Percentiles rank a stretch among this genome's conserved stretches.
These are phyloP conservation scores for Peromyscus californicus DNA, from an alignment of 2,113 vertebrate genomes.

Conservation along the genomic window DNA sequence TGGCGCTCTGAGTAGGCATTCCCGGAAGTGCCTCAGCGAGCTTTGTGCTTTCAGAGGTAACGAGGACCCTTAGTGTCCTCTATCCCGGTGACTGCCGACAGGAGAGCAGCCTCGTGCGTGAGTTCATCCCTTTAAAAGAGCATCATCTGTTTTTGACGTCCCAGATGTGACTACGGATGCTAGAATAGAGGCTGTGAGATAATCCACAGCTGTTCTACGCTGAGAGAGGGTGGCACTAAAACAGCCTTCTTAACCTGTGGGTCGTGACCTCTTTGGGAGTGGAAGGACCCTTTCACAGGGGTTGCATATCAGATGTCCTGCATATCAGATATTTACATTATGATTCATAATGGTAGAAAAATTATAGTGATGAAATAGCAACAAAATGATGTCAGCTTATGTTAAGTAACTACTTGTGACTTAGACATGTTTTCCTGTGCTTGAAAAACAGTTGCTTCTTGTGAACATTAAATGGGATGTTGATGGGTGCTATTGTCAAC, in stretches of 20 bases:
- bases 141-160: slow-evolving; percentile 1
- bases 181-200: background rate
- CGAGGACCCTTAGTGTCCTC: background rate
- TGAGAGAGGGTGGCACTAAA: background rate
- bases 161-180: background rate
- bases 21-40: background rate
- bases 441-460: background rate
- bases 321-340: background rate
- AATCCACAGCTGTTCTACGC: background rate
- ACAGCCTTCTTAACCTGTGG: background rate
- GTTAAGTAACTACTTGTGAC: slow-evolving; percentile 43
- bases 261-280: background rate
- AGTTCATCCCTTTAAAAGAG: background rate
- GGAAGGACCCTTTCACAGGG: too few relatives aligned
- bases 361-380: background rate
- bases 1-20: background rate
- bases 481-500: background rate
- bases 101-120: background rate
- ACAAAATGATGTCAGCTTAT: background rate
- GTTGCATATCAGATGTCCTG: background rate
- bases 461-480: background rate
- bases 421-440: slow-evolving; percentile 50
- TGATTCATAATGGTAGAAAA: background rate
- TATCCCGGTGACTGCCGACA: background rate
- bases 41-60: background rate